phyloP scores from a whole-genome alignment of 2,797 vertebrate genomes.

The Rallus crepitans region DNA sequence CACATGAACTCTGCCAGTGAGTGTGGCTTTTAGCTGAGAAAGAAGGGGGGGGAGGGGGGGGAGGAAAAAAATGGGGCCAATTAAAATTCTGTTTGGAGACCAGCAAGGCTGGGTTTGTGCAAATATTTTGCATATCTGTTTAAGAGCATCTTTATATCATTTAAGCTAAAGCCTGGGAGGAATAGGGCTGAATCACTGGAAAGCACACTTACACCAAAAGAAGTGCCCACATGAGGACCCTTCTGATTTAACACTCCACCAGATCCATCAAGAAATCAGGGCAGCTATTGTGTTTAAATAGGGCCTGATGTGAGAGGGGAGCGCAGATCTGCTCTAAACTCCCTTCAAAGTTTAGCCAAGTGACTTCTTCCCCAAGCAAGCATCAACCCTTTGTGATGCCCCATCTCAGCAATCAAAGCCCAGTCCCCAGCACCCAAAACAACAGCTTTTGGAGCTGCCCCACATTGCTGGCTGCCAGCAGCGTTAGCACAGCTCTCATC shows the following conservation, averaged over 20 bases:
- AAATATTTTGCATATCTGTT: slow-evolving; percentile 5
- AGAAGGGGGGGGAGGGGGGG: no score
- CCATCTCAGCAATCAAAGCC: background rate
- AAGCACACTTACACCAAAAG: slow-evolving; percentile 20
- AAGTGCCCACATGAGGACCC: slow-evolving; percentile 13
- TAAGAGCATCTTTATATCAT: background rate
- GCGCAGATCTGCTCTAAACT: background rate
- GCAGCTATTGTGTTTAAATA: background rate
- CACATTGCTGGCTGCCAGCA: accelerated
- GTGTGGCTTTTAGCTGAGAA: background rate
- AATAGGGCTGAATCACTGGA: background rate
- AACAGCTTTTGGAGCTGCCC: background rate
- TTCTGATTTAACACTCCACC: slow-evolving; percentile 7
- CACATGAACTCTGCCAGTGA: background rate
- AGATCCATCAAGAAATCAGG: background rate
- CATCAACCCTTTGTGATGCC: background rate
- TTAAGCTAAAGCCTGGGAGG: background rate
- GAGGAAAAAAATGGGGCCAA: background rate
- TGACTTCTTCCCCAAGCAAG: background rate
- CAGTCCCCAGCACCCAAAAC: background rate
- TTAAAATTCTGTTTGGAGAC: background rate
- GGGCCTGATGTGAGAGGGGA: background rate
- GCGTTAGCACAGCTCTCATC: accelerated
- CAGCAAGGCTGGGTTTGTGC: background rate
- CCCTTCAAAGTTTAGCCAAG: accelerated